Percentiles rank a stretch among this genome's conserved stretches.
Conservation (phyloP, 2,888 invertebrate species). For the Nemotelus nigrinus region DNA sequence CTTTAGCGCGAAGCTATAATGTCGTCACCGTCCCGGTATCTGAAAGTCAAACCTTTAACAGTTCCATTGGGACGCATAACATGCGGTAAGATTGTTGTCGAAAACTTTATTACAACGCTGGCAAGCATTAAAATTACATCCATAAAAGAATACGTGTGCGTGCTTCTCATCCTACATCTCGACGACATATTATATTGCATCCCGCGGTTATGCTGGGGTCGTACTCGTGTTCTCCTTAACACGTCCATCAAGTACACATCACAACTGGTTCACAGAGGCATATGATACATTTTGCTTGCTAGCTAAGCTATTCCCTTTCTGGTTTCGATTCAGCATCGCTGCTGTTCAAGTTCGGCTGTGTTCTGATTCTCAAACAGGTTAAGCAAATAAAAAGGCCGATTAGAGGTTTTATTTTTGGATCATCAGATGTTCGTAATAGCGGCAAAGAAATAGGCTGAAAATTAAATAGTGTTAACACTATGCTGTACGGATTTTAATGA, state of each 20-base stretch:
- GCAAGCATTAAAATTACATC: conserved; percentile 44
- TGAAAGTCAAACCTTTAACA: conserved; percentile 38
- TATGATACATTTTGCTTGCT: conserved; percentile 1
- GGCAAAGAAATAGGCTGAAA: too few relatives aligned
- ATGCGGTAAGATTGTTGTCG: conserved; percentile 42
- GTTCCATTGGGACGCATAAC: conserved; percentile 37
- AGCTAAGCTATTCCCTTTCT: too few relatives aligned
- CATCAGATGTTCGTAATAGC: not conserved
- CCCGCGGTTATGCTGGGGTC: not conserved
- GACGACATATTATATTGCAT: not conserved
- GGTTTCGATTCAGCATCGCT: too few relatives aligned
- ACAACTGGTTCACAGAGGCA: conserved; percentile 22
- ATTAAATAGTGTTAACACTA: too few relatives aligned
- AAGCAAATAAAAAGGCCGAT: conserved; percentile 24
- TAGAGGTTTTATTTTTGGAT: conserved; percentile 13
- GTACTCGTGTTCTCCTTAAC: conserved; percentile 15
- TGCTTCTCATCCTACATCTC: conserved; percentile 14
- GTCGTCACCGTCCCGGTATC: not conserved
- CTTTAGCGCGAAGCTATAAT: not conserved
- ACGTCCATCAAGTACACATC: conserved; percentile 17
- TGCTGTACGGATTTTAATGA: too few relatives aligned
- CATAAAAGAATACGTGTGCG: conserved; percentile 42
- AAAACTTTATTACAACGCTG: conserved; percentile 44
- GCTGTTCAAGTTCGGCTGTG: not conserved
- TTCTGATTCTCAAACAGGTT: conserved; percentile 29